phyloP scores from a whole-genome alignment of 1,140 invertebrate genomes.

The Drosophila tani region DNA sequence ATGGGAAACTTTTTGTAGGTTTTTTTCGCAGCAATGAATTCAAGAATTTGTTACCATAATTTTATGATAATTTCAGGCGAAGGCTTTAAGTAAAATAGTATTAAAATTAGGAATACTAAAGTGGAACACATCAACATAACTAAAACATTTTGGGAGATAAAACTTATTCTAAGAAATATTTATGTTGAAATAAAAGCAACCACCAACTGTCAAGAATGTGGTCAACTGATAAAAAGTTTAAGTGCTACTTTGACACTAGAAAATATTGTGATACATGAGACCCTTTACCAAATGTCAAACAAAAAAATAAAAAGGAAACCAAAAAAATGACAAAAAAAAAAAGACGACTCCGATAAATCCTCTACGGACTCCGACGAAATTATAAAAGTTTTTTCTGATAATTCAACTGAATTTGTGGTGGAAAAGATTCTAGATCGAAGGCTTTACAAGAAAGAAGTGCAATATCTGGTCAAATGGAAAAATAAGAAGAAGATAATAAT shows the following conservation, averaged over 20 bases:
- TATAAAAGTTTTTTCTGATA: background rate
- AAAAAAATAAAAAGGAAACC: background rate
- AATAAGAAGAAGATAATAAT: conserved; percentile 40
- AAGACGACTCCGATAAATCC: too few relatives aligned
- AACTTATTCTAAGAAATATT: background rate
- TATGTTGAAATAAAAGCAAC: too few relatives aligned
- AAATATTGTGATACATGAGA: background rate
- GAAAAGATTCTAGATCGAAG: conserved; percentile 36
- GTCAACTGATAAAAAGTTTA: background rate
- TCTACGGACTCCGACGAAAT: background rate
- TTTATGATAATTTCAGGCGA: conserved; percentile 6
- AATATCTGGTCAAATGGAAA: conserved; percentile 48
- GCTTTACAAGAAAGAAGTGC: background rate
- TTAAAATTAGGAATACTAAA: background rate
- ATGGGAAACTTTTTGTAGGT: conserved; percentile 12
- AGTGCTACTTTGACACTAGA: background rate
- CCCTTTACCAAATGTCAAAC: background rate
- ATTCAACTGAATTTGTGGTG: conserved; percentile 7
- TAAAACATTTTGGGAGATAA: background rate
- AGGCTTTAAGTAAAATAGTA: background rate
- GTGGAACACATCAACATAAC: background rate
- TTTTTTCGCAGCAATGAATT: conserved; percentile 20
- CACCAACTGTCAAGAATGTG: background rate
- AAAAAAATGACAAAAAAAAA: background rate
- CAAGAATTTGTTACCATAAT: conserved; percentile 4